Base-by-base conservation (phyloP, 2,797 vertebrate genomes). In the Pelobates cultripes region DNA sequence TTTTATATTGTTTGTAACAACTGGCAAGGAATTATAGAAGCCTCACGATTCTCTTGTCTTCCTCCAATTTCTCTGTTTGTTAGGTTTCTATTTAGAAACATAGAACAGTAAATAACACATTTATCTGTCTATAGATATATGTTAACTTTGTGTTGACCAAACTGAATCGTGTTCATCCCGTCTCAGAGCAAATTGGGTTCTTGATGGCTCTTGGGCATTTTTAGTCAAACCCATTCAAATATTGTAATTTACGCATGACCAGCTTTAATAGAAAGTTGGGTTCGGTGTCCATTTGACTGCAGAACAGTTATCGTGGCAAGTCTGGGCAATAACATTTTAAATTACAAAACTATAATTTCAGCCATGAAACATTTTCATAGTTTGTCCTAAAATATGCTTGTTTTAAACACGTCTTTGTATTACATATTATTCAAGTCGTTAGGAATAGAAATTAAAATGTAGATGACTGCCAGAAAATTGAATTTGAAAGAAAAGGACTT, bases 81-180 rank as follows among this genome's bases (percentile, higher is more conserved):
- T 71, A 63, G 15, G 68, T 82, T 82, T 72, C 5, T 6, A 51
- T 77, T 77, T 60, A 77, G 68, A 82, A 51, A 53, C 73, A 60
- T 28, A 28, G 15, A 60, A 9, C 70, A 66, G 28, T 28, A 43
- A 55, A 66, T 75, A 77, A 73, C 75, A 80, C 53, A 4, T 12
- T 17, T 47, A 71, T 57, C 51, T 45, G 44, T 68, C 55, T 14
- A 3, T 57, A 57, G 1, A 12, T 12, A 15, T n/a, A 2, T 55
- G n/a, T 77, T 77, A 82, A 77, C 61, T 72, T 44, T 60, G 67
- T 66, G 15, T 40, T 28, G 61, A 8, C 14, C 61, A 64, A 64
- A 17, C 17, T 28, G 61, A 14, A 64, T 40, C 5, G 7, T 2
- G 17, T 61, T 61, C 12, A 14, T 15, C 5, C 12, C 3, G 10